phyloP scores from a whole-genome alignment of 1,140 invertebrate species.

The Drosophila carrolli region DNA sequence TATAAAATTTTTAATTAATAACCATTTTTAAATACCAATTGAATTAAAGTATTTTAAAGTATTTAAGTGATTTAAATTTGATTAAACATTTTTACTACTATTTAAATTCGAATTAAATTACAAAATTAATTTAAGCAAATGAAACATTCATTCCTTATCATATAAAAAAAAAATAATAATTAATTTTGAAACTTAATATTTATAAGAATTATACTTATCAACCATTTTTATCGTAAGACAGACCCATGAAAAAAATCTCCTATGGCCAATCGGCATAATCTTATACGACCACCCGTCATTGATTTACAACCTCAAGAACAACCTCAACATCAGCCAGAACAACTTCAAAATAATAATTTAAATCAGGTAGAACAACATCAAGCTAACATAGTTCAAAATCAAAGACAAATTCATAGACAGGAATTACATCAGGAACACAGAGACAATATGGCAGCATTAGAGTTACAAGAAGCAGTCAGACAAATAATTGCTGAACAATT shows the following conservation, averaged over 20 bases:
- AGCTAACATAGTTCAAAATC: not conserved
- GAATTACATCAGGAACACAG: not conserved
- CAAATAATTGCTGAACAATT: not conserved
- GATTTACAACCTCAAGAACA: not conserved
- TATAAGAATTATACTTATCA: too few relatives aligned
- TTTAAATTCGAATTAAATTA: too few relatives aligned
- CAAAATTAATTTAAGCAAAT: too few relatives aligned
- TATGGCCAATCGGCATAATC: conserved; percentile 1
- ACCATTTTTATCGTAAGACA: not conserved
- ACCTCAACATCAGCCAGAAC: not conserved
- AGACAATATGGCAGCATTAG: not conserved
- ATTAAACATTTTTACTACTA: too few relatives aligned
- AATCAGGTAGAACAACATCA: too few relatives aligned
- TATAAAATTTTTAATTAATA: too few relatives aligned
- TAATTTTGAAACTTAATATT: too few relatives aligned
- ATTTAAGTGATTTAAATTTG: too few relatives aligned
- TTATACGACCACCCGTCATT: conserved; percentile 1
- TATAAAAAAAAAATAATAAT: too few relatives aligned
- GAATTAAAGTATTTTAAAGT: too few relatives aligned
- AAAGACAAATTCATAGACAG: not conserved
- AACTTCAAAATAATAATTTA: not conserved
- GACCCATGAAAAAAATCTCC: not conserved
- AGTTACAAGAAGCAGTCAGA: not conserved
- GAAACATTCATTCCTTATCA: too few relatives aligned
- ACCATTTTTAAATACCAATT: too few relatives aligned